Evolutionary conservation across 1,140 invertebrate genomes (phyloP).

Genomic region (Cotesia vestalis): DNA sequence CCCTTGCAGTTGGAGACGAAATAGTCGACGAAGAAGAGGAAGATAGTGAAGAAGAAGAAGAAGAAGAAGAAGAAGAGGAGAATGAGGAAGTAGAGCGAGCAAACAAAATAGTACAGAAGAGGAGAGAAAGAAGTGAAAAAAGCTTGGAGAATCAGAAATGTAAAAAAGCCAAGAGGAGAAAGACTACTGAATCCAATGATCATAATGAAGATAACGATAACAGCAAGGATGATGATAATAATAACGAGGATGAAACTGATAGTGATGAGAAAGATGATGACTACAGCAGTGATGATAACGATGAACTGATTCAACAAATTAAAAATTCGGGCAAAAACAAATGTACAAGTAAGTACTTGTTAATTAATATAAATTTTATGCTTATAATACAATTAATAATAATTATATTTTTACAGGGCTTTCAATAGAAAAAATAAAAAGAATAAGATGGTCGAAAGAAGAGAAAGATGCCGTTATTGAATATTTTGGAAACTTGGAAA

Average conservation of each 20-base stretch:
- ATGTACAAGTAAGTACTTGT: neutral
- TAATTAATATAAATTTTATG: neutral
- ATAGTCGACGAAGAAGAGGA: neutral
- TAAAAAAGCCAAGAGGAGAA: neutral
- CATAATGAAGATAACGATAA: no score
- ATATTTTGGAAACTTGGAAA: neutral
- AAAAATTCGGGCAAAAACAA: neutral
- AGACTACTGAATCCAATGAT: neutral
- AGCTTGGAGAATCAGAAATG: neutral
- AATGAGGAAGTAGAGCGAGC: neutral
- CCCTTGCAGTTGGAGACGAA: slow-evolving; percentile 2
- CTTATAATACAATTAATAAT: neutral
- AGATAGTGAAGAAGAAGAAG: neutral
- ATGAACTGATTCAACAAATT: neutral
- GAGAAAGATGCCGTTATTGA: neutral
- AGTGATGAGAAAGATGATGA: no score
- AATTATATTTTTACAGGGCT: neutral
- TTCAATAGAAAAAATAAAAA: neutral
- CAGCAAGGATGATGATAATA: no score
- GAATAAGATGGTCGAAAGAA: neutral
- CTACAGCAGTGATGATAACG: no score
- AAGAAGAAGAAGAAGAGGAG: neutral
- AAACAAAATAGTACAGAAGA: neutral
- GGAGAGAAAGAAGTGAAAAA: neutral
- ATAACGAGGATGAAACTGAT: no score